Percentiles rank a stretch among this genome's conserved stretches.
phyloP scores from a whole-genome alignment of 1,140 invertebrate species.

The Asobara japonica region DNA sequence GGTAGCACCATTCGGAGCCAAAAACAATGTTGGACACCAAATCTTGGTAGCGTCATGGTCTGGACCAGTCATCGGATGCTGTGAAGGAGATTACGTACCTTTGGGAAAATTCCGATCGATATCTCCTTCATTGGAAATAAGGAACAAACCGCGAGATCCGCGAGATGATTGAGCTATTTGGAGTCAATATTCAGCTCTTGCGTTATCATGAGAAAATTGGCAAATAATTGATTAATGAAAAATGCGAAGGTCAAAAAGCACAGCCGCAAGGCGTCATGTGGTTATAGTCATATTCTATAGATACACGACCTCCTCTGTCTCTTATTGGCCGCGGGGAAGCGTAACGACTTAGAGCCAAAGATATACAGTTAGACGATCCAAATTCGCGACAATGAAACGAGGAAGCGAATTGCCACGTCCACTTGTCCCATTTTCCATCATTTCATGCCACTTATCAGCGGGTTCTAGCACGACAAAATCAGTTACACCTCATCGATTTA shows the following conservation, averaged over 20 bases:
- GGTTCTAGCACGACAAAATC: neutral
- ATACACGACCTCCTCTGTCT: slow-evolving; percentile 7
- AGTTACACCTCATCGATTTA: neutral
- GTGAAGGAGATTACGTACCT: too few species aligned
- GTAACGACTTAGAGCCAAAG: slow-evolving; percentile 42
- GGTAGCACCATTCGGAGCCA: too few species aligned
- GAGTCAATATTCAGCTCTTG: too few species aligned
- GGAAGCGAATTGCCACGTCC: slow-evolving; percentile 47
- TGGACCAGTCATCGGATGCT: too few species aligned
- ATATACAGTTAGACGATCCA: slow-evolving; percentile 64
- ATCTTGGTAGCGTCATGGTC: too few species aligned
- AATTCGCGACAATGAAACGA: slow-evolving; percentile 62
- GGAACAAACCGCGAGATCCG: too few species aligned
- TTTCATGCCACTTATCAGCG: neutral
- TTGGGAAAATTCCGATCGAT: too few species aligned
- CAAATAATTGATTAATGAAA: neutral
- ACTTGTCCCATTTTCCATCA: slow-evolving; percentile 5
- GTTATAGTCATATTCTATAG: slow-evolving; percentile 8
- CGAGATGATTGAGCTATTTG: too few species aligned
- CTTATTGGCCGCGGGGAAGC: neutral
- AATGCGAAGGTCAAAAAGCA: slow-evolving; percentile 11
- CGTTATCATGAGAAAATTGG: slow-evolving; percentile 18
- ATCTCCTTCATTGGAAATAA: too few species aligned
- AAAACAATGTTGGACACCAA: too few species aligned
- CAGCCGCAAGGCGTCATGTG: slow-evolving; percentile 26